These are phyloP conservation scores for Vanessa tameamea DNA, from an alignment of 1,140 invertebrate genomes.

Conservation along the genomic window DNA sequence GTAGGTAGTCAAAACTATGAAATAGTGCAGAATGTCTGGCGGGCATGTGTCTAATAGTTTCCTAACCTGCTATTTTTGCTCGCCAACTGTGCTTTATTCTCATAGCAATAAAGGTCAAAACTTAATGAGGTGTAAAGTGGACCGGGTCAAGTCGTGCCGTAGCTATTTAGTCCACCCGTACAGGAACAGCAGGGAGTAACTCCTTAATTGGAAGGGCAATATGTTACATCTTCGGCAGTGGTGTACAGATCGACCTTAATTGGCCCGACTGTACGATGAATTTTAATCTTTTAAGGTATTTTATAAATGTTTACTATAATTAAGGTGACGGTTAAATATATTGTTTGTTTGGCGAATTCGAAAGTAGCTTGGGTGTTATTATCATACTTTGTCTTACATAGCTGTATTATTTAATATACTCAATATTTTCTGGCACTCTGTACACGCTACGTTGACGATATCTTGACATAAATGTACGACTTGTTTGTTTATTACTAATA, in stretches of 20 bases:
- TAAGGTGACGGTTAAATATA: conserved; percentile 10
- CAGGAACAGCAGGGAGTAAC: conserved; percentile 68
- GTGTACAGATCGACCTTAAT: conserved; percentile 51
- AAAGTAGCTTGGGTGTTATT: neutral
- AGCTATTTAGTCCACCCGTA: conserved; percentile 68
- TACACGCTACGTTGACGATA: too few species aligned
- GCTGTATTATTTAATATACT: too few species aligned
- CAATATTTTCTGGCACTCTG: too few species aligned
- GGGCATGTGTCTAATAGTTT: conserved; percentile 69
- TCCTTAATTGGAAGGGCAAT: conserved; percentile 75
- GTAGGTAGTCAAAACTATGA: conserved; percentile 62
- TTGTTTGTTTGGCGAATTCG: neutral
- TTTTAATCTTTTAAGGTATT: conserved; percentile 54
- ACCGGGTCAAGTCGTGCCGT: conserved; percentile 63
- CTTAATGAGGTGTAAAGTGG: conserved; percentile 35
- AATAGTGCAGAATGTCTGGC: conserved; percentile 61
- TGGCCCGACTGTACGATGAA: conserved; percentile 50
- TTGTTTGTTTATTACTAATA: too few species aligned
- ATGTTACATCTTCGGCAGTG: conserved; percentile 65
- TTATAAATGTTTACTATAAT: conserved; percentile 51
- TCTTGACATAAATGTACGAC: too few species aligned
- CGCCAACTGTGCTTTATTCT: conserved; percentile 24
- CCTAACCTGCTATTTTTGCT: conserved; percentile 43
- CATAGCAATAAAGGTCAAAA: conserved; percentile 25
- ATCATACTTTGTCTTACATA: too few species aligned